phyloP scores from a whole-genome alignment of 2,797 vertebrate genomes.

The Lacerta bilineata region DNA sequence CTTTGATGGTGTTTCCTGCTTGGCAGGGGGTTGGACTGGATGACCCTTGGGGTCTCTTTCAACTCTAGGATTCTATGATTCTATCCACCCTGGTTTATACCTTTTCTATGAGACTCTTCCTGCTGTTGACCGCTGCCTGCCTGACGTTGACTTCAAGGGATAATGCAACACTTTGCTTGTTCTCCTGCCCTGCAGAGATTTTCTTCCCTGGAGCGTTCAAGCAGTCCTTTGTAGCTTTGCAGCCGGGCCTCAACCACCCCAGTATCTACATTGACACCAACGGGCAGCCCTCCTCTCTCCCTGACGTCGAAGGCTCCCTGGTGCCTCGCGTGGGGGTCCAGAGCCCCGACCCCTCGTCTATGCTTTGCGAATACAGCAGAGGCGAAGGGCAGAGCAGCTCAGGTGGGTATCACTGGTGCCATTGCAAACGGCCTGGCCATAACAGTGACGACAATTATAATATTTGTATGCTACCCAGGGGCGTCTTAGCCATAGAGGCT shows the following conservation, averaged over 20 bases:
- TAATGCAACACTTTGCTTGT: too few species aligned
- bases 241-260: slow-evolving; percentile 59
- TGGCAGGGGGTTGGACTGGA: too few species aligned
- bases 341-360: slow-evolving; percentile 59
- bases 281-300: slow-evolving; percentile 67
- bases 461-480: too few species aligned
- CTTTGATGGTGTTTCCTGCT: too few species aligned
- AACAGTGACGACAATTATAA: too few species aligned
- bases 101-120: too few species aligned
- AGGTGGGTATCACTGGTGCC: slow-evolving; percentile 30
- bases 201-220: slow-evolving; percentile 64
- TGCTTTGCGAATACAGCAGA: slow-evolving; percentile 64
- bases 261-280: slow-evolving; percentile 75
- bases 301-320: slow-evolving; percentile 57
- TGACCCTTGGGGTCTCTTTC: too few species aligned
- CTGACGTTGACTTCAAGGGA: background rate
- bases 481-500: too few species aligned
- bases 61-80: too few species aligned
- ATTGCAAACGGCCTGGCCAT: too few species aligned
- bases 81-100: too few species aligned
- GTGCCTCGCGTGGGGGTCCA: slow-evolving; percentile 44
- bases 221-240: slow-evolving; percentile 66
- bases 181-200: slow-evolving; percentile 44
- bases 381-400: slow-evolving; percentile 69
- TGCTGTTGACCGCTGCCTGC: background rate